phyloP scores from a whole-genome alignment of 2,113 vertebrate species.

The Oceanites oceanicus region DNA sequence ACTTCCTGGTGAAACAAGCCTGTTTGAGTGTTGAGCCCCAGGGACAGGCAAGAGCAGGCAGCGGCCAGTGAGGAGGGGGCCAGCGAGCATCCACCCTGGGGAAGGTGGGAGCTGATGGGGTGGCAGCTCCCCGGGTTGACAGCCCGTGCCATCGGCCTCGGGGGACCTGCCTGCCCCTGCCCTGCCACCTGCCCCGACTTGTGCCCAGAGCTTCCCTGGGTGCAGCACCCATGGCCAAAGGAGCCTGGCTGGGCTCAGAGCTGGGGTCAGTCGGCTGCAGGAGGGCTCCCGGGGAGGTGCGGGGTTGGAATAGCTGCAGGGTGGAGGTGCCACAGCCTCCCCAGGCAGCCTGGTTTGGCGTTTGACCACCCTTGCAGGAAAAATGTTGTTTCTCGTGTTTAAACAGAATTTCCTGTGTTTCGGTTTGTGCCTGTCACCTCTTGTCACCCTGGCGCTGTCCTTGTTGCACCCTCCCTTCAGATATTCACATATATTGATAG shows the following conservation, averaged over 20 bases:
- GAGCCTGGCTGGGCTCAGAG: not conserved
- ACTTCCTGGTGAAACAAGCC: conserved; percentile 15
- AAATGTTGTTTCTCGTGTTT: not conserved
- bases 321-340: not conserved
- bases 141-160: not conserved
- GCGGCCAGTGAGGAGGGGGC: not conserved
- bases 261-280: not conserved
- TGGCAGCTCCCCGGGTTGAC: not conserved
- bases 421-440: not conserved
- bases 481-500: not conserved
- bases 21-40: not conserved
- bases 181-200: fast-evolving
- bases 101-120: not conserved
- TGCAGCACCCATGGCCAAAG: not conserved
- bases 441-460: not conserved
- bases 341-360: not conserved
- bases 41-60: not conserved
- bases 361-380: not conserved
- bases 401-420: not conserved
- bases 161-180: not conserved
- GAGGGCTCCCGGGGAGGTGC: not conserved
- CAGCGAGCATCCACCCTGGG: not conserved
- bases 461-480: not conserved
- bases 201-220: not conserved
- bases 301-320: not conserved